A percentile compares a stretch with the other conserved stretches of the same genome.
Conservation (phyloP, 2,797 vertebrate genomes). For the Geotrypetes seraphini region DNA sequence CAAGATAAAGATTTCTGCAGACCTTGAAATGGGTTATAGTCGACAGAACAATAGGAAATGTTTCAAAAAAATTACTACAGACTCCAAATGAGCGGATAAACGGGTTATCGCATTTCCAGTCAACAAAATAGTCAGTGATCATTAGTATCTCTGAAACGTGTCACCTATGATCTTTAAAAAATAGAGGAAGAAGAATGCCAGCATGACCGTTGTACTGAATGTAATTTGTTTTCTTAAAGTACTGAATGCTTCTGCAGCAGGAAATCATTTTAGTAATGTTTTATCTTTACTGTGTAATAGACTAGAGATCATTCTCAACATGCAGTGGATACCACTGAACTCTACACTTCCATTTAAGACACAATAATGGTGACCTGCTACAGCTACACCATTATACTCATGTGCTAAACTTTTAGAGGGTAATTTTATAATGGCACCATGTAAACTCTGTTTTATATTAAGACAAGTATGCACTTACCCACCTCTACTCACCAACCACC, state of each 20-base stretch:
- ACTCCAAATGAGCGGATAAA: background rate
- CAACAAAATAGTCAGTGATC: background rate
- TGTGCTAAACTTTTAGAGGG: too few relatives aligned
- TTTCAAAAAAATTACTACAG: background rate
- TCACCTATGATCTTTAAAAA: slow-evolving; percentile 1
- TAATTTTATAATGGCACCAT: too few relatives aligned
- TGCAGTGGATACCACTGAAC: slow-evolving; percentile 3
- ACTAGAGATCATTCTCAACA: too few relatives aligned
- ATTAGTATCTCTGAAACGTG: background rate
- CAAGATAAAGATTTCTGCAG: background rate
- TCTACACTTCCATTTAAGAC: too few relatives aligned
- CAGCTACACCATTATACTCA: too few relatives aligned
- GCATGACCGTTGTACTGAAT: background rate
- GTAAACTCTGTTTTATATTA: too few relatives aligned
- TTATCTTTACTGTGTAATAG: too few relatives aligned
- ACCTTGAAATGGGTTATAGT: background rate
- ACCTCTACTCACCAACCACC: too few relatives aligned
- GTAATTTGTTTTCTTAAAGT: background rate
- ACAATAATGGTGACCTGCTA: too few relatives aligned
- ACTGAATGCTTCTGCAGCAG: background rate
- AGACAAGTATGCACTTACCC: too few relatives aligned
- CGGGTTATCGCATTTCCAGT: accelerated
- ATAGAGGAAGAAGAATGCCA: background rate
- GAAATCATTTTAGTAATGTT: background rate
- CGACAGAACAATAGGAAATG: background rate